Evolutionary conservation across 2,888 invertebrate species (phyloP), one percentile per base, ranked within the genome.

Genomic region (Parasteatoda lunata): DNA sequence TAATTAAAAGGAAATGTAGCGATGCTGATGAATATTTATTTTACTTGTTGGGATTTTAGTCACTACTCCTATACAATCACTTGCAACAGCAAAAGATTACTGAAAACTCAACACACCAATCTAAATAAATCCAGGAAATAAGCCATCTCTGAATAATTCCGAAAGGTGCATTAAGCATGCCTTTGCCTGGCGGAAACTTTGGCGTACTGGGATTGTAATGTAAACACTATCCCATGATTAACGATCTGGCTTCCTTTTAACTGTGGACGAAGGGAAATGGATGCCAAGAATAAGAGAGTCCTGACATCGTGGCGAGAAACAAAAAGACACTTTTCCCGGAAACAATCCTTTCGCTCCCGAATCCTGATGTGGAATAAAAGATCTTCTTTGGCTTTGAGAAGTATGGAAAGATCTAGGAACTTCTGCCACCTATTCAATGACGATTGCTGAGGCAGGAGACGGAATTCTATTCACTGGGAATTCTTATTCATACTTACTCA

Each of bases 281-380:
- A 80, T 73, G 80, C 52, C 49, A 8, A 49, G 72, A 72, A 52
- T 9, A 59, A 59, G 59, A 59, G 59, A n/a, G 9, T n/a, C n/a
- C 59, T 4, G n/a, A 59, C 59, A 59, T n/a, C n/a, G 59, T 59
- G 59, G 59, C 9, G 9, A n/a, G 59, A 4, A 79, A 80, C 80
- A 80, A 80, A 80, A 65, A 72, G 66, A 73, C 80, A 65, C 80
- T 80, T 79, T 77, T 66, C 80, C 80, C 64, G 79, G 71, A 79
- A 79, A 79, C 79, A 79, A 79, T 80, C 72, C 72, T 79, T 79
- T 79, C 64, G 49, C 59, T 59, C 64, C 51, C 69, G 69, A 69
- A 77, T 65, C 75, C 66, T 77, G 69, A 47, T n/a, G 54, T 13
- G n/a, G 59, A 59, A 59, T 59, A 77, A 54, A 51, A 68, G 69